Evolutionary conservation across 2,888 invertebrate species (phyloP), one percentile per base, ranked within the genome.

Genomic region (Parnassius smintheus): DNA sequence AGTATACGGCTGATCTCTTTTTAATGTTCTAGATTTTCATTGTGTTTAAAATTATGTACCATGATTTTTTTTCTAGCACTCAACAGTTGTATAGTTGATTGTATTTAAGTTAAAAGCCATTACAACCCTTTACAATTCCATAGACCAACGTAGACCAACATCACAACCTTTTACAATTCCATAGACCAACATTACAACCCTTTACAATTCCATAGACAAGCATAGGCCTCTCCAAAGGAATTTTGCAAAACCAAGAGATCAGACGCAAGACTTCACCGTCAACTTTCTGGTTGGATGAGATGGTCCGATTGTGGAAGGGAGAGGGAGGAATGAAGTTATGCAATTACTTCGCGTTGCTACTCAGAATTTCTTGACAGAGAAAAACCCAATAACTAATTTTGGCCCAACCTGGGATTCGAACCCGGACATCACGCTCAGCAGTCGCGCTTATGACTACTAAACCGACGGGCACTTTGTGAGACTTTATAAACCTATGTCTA

Each of bases 1-100:
- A 2, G 25, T 53, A 45, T 11, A 18, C 25, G n/a, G 25, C 22
- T 52, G 35, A 53, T 35, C 45, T 52, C n/a, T 35, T 59, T 59
- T 52, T 12, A 53, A 46, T 53, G 59, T 52, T 25, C 12, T 44
- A 46, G 25, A 45, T 59, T 58, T 50, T 51, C 42, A 44, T 41
- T 8, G 44, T 9, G 12, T 25, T 51, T 51, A 51, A 58, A 58
- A 50, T 42, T 58, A 58, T 4, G 10, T 8, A 18, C 9, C 3
- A 3, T 11, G 46, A 46, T n/a, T n/a, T n/a, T 46, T n/a, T 45
- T 25, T 9, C 48, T n/a, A 22, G 18, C 18, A 9, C 56, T 9
- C 35, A 25, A 11, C 11, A 46, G 12, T 7, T 12, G 12, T 46
- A n/a, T n/a, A 4, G 11, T 8, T 12, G 46, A 10, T 46, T 46